A percentile compares a stretch with the other conserved stretches of the same genome.
Evolutionary conservation across 2,113 vertebrate genomes (phyloP).

Genomic region (Chroicocephalus ridibundus): DNA sequence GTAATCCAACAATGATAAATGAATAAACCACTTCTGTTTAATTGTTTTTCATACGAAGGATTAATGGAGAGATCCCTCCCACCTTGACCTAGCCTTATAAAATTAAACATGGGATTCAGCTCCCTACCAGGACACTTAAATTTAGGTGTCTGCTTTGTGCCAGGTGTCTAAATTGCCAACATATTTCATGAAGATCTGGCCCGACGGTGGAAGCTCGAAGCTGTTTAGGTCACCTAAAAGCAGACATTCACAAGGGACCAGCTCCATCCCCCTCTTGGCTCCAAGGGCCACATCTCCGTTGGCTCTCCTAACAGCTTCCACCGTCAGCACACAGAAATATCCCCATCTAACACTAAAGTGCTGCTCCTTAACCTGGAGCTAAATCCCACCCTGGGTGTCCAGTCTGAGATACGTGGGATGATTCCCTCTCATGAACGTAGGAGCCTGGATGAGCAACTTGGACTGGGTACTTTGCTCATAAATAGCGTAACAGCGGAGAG

Average conservation of each 20-base stretch:
- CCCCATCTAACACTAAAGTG: neutral
- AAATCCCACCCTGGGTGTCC: neutral
- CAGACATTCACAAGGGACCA: neutral
- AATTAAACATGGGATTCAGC: neutral
- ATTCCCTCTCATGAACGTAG: neutral
- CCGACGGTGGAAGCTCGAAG: neutral
- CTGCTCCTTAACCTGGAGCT: neutral
- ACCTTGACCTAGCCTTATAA: neutral
- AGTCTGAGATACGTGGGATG: neutral
- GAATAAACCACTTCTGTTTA: neutral
- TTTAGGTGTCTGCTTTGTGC: neutral
- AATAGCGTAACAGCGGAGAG: neutral
- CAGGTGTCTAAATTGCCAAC: neutral
- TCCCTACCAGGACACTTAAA: neutral
- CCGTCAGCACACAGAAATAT: neutral
- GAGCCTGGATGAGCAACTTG: neutral
- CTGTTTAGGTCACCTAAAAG: neutral
- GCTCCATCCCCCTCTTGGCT: neutral
- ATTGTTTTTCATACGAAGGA: neutral
- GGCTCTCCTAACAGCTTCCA: neutral
- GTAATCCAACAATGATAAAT: neutral
- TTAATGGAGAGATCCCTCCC: neutral
- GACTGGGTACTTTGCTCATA: neutral
- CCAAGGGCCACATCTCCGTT: neutral
- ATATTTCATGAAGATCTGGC: neutral